Percentiles rank a stretch among this genome's conserved stretches.
phyloP scores from a whole-genome alignment of 1,140 invertebrate species.

The Antheraea pernyi region DNA sequence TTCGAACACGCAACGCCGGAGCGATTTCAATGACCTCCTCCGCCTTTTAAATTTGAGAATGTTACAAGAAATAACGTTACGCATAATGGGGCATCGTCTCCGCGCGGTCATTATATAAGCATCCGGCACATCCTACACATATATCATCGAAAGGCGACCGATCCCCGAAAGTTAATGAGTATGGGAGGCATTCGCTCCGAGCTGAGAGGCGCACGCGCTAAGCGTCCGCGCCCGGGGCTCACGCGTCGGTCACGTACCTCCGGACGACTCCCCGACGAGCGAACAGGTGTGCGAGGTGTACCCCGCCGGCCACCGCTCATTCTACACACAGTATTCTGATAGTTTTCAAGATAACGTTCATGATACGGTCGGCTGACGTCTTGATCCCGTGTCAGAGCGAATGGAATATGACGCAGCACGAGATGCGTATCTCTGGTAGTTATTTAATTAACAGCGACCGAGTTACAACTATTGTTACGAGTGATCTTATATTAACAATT shows the following conservation, averaged over 20 bases:
- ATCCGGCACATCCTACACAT: conserved; percentile 62
- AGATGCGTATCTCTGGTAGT: conserved; percentile 26
- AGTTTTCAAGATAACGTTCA: conserved; percentile 28
- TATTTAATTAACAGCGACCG: conserved; percentile 35
- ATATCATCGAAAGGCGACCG: conserved; percentile 65
- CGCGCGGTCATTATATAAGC: conserved; percentile 58
- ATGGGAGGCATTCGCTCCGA: conserved; percentile 59
- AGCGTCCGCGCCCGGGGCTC: conserved; percentile 18
- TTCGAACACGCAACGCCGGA: conserved; percentile 24
- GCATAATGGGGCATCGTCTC: neutral
- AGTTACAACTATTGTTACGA: conserved; percentile 6
- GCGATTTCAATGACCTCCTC: conserved; percentile 41
- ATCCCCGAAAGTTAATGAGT: conserved; percentile 70
- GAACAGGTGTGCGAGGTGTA: conserved; percentile 40
- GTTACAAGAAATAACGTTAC: conserved; percentile 8
- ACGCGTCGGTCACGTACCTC: conserved; percentile 23
- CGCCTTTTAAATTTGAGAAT: conserved; percentile 8
- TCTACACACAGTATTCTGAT: conserved; percentile 28
- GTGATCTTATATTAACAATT: neutral
- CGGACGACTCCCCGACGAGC: conserved; percentile 6
- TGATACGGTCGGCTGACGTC: conserved; percentile 32
- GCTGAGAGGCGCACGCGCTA: conserved; percentile 41
- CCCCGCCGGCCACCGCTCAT: conserved; percentile 17
- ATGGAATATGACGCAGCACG: conserved; percentile 31
- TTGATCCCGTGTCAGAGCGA: conserved; percentile 32